Conservation (phyloP, 2,797 vertebrate species). For the Oreortyx pictus region DNA sequence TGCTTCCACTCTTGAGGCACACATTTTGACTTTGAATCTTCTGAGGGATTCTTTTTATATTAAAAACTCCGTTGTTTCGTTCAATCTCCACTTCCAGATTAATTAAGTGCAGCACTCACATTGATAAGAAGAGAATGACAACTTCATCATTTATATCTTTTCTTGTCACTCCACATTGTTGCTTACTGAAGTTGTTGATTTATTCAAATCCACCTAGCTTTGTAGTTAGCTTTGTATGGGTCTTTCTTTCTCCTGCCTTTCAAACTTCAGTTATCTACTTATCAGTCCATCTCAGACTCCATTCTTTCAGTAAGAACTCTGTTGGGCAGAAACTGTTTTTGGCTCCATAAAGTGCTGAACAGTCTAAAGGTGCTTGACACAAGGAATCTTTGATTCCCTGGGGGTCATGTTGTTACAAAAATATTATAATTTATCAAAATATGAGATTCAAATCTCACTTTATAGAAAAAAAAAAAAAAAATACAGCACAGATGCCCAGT, state of each 20-base stretch:
- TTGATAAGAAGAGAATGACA: background rate
- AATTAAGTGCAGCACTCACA: background rate
- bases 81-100: background rate
- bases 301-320: background rate
- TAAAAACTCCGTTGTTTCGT: constrained; percentile 10
- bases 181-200: background rate
- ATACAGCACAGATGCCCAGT: background rate
- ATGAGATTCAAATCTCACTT: background rate
- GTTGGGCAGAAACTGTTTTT: background rate
- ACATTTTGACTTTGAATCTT: background rate
- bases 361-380: background rate
- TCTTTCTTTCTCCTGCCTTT: background rate
- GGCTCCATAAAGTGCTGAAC: background rate
- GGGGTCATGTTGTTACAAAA: background rate
- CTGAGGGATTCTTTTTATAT: background rate
- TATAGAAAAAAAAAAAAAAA: background rate
- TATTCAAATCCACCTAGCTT: constrained; percentile 17
- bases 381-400: background rate
- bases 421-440: background rate
- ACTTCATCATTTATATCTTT: background rate
- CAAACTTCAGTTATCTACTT: background rate
- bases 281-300: background rate
- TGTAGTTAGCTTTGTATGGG: background rate
- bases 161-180: background rate
- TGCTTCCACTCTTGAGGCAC: background rate